Base-by-base conservation (phyloP, 2,888 invertebrate species). In the Cyaniris semiargus region DNA sequence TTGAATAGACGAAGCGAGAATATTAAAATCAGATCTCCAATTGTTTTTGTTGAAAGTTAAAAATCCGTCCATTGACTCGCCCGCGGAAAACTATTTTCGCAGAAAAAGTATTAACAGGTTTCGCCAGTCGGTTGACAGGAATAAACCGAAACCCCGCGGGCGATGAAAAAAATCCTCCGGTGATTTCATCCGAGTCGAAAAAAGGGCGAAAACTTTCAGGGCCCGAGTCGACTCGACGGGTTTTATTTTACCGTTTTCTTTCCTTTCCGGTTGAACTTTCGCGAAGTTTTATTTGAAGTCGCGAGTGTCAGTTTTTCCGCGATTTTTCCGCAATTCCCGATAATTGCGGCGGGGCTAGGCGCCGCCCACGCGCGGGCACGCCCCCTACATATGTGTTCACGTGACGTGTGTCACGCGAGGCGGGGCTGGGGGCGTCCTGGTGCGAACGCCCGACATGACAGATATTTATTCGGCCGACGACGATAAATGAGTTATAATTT, bases 401-500 rank as follows among this genome's bases (percentile, higher is more conserved):
- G 89, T 88, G 88, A 84, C 84, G 83, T 86, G 86, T 85, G 85
- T 84, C 87, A 87, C 86, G 87, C 86, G 86, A 88, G 87, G 92
- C 91, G 91, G 86, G 91, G 83, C 90, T 90, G 81, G 85, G 91
- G 86, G 79, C 83, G 84, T 87, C n/a, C 21, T 23, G 38, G 38
- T 85, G 85, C 81, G 84, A 82, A 85, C 85, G 85, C 86, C 88
- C 85, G 87, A 88, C 89, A 90, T 91, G 89, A 90, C 88, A 87
- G 87, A 88, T 88, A 90, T 91, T 90, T 90, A 90, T 90, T 88
- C 86, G 79, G 85, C 85, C 85, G 85, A 86, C 86, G 85, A 85
- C 91, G 89, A 93, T 93, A 93, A 93, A 94, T 93, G 93, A 91
- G 88, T 93, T 92, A 93, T 90, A 92, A 94, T 93, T 93, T 93